Evolutionary conservation across 2,888 invertebrate genomes (phyloP), one percentile per base, ranked within the genome.

Genomic region (Cacoxenus indagator): DNA sequence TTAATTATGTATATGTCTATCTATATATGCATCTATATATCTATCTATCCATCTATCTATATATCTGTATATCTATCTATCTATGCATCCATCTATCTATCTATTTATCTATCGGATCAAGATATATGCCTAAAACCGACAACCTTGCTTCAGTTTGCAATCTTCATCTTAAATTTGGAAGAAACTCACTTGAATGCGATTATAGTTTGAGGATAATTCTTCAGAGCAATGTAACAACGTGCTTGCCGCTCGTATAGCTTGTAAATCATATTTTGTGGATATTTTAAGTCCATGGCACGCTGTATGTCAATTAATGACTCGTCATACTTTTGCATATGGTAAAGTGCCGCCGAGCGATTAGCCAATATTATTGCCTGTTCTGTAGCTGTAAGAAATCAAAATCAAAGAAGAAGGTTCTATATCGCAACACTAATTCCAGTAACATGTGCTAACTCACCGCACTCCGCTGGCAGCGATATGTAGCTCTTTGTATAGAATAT

Each of bases 271-370:
- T 94, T 91, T 54, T 90, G 89, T 0, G 95, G 95, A 82, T 95
- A 96, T 1, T 91, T 91, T 27, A 81, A 75, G 9, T 90, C 87
- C 1, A 93, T 84, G 14, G 93, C 91, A 67, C 93, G 90, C 62
- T 91, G 89, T n/a, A 94, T 92, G 81, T 96, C 96, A 8, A 90
- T 89, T 46, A 96, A 84, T 0, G 93, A 91, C 57, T 92, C 90
- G 73, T 92, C 91, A 82, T 91, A 92, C 73, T 91, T 91, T 70
- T 92, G 89, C 84, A 95, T 86, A 80, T 95, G 94, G 81, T 93
- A 94, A 45, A 95, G 89, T 0, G 93, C 91, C 0, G 96, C 96
- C 31, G 96, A 95, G 9, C 96, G 91, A 86, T 96, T 96, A 0
- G 94, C 95, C 75, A 93, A 89, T 4, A 94, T 89, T 48, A 95